These are phyloP conservation scores for Drosophila santomea DNA, from an alignment of 1,140 invertebrate genomes.

Conservation along the genomic window DNA sequence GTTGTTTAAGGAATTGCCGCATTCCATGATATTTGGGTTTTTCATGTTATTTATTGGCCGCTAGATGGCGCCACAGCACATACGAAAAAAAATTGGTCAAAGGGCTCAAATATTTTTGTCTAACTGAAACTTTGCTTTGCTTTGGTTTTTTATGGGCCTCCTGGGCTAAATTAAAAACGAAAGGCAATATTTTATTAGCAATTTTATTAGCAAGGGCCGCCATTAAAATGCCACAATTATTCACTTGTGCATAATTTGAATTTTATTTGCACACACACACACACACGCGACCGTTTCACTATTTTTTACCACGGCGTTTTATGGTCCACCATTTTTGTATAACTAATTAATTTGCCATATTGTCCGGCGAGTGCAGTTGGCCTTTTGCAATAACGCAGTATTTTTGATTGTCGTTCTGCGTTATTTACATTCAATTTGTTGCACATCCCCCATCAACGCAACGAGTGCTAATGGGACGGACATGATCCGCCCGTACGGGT, in stretches of 20 bases:
- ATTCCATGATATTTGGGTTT: slow-evolving; percentile 81
- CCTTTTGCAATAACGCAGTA: slow-evolving; percentile 57
- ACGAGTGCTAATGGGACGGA: slow-evolving; percentile 66
- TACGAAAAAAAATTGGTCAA: slow-evolving; percentile 15
- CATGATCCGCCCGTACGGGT: slow-evolving; percentile 54
- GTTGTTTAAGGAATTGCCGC: slow-evolving; percentile 67
- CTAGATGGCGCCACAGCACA: slow-evolving; percentile 67
- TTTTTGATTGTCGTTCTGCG: slow-evolving; percentile 31
- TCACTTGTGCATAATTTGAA: slow-evolving; percentile 82
- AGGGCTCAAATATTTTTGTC: slow-evolving; percentile 22
- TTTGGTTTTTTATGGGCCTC: slow-evolving; percentile 70
- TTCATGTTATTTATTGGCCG: slow-evolving; percentile 79
- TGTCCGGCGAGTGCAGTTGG: slow-evolving; percentile 59
- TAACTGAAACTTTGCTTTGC: slow-evolving; percentile 45
- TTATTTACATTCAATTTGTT: slow-evolving; percentile 80
- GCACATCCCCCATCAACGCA: slow-evolving; percentile 60
- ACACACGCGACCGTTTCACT: slow-evolving; percentile 21
- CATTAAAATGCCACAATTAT: slow-evolving; percentile 77
- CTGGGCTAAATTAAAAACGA: slow-evolving; percentile 76
- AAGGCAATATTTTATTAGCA: slow-evolving; percentile 49
- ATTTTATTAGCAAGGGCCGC: slow-evolving; percentile 46
- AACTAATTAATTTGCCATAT: slow-evolving; percentile 83
- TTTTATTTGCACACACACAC: slow-evolving; percentile 59
- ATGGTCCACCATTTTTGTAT: slow-evolving; percentile 69
- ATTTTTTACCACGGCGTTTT: slow-evolving; percentile 61